Evolutionary conservation across 2,888 invertebrate genomes (phyloP).

Genomic region (Sepioteuthis lessoniana): DNA sequence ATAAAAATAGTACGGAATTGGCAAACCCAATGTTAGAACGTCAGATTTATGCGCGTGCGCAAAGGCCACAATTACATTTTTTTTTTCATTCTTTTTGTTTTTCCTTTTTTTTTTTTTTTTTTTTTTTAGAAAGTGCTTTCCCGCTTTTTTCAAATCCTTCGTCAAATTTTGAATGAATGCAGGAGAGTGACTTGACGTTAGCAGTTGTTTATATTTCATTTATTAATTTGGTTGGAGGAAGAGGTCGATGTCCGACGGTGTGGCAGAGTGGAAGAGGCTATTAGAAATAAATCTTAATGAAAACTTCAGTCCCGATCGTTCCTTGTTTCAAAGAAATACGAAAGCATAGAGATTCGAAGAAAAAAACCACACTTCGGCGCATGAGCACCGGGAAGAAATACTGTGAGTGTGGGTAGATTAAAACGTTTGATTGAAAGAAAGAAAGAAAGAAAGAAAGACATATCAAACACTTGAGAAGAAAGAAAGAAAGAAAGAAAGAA

Average conservation of each 20-base stretch:
- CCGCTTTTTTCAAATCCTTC: neutral
- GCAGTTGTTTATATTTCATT: constrained; percentile 20
- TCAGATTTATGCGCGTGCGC: too few species aligned
- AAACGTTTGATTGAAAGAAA: neutral
- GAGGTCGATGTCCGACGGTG: neutral
- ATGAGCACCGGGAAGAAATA: neutral
- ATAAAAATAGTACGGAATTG: neutral
- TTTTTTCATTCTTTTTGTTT: neutral
- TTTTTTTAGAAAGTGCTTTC: neutral
- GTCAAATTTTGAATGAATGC: neutral
- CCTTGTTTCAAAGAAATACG: neutral
- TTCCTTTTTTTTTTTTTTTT: neutral
- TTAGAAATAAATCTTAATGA: neutral
- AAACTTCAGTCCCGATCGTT: neutral
- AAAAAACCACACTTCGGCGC: neutral
- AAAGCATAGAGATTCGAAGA: neutral
- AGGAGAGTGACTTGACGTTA: neutral
- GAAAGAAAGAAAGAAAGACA: neutral
- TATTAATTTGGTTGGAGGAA: neutral
- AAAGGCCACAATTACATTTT: neutral
- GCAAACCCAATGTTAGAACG: neutral
- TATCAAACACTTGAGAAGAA: neutral
- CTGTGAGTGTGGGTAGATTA: neutral
- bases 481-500: neutral
- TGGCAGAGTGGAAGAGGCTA: neutral